phyloP scores from a whole-genome alignment of 2,888 invertebrate species.

The Catocala nupta region DNA sequence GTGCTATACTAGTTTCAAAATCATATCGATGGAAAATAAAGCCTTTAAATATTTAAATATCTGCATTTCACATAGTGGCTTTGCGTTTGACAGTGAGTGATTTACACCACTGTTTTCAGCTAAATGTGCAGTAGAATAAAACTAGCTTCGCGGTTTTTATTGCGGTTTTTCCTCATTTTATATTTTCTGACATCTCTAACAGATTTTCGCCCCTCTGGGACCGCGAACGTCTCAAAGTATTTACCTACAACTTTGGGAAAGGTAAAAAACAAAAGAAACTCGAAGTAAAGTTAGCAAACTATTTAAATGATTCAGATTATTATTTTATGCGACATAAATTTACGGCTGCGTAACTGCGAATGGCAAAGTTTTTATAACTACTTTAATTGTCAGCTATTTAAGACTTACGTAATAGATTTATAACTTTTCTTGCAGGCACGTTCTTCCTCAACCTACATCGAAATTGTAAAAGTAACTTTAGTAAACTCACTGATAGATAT shows the following conservation, averaged over 20 bases:
- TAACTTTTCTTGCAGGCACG: too few relatives aligned
- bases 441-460: too few relatives aligned
- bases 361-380: too few relatives aligned
- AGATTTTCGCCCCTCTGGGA: conserved; percentile 11
- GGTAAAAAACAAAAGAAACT: conserved; percentile 12
- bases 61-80: too few relatives aligned
- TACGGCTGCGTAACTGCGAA: too few relatives aligned
- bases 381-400: too few relatives aligned
- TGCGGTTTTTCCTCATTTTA: not conserved
- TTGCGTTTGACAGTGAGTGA: conserved; percentile 6
- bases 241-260: conserved; percentile 19
- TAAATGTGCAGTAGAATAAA: conserved; percentile 11
- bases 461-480: too few relatives aligned
- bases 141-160: conserved; percentile 7
- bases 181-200: conserved; percentile 1
- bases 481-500: too few relatives aligned
- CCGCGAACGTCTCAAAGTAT: conserved; percentile 12
- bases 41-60: too few relatives aligned
- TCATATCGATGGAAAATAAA: too few relatives aligned
- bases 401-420: too few relatives aligned
- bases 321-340: not conserved
- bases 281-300: conserved; percentile 2
- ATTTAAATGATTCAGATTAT: conserved; percentile 11
- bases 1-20: too few relatives aligned
- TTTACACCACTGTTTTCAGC: not conserved